A percentile compares a stretch with the other conserved stretches of the same genome.
These are phyloP conservation scores for Perca fluviatilis DNA, from an alignment of 2,113 vertebrate species.

Conservation along the genomic window DNA sequence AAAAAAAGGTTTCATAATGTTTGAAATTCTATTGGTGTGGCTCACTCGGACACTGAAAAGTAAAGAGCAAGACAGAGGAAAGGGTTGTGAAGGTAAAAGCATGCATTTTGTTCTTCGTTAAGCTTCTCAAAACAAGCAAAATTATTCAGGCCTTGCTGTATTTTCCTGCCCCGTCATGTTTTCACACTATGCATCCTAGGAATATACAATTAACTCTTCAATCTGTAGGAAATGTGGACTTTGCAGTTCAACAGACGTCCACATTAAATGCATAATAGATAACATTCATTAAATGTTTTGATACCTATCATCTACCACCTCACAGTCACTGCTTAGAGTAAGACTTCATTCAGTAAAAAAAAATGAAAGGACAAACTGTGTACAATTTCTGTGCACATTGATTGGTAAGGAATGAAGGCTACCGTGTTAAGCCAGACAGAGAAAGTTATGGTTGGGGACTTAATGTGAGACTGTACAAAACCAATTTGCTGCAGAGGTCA, in stretches of 20 bases:
- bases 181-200: constrained; percentile 49
- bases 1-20: constrained; percentile 57
- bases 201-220: constrained; percentile 61
- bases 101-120: constrained; percentile 75
- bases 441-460: constrained; percentile 35
- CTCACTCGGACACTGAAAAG: constrained; percentile 56
- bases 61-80: constrained; percentile 44
- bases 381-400: constrained; percentile 52
- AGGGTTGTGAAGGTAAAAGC: constrained; percentile 63
- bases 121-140: constrained; percentile 60
- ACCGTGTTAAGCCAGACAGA: constrained; percentile 50
- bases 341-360: constrained; percentile 70
- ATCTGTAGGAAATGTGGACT: constrained; percentile 49
- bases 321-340: constrained; percentile 63
- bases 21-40: constrained; percentile 52
- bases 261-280: constrained; percentile 66
- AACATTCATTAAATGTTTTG: constrained; percentile 70
- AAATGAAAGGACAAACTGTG: constrained; percentile 57
- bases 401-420: constrained; percentile 59
- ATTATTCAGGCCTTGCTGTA: constrained; percentile 31
- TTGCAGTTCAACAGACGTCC: constrained; percentile 46
- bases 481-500: constrained; percentile 54
- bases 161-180: constrained; percentile 29
- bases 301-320: constrained; percentile 72
- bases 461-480: constrained; percentile 67